A percentile compares a stretch with the other conserved stretches of the same genome.
phyloP scores from a whole-genome alignment of 1,140 invertebrate genomes.

The Anoplolepis gracilipes region DNA sequence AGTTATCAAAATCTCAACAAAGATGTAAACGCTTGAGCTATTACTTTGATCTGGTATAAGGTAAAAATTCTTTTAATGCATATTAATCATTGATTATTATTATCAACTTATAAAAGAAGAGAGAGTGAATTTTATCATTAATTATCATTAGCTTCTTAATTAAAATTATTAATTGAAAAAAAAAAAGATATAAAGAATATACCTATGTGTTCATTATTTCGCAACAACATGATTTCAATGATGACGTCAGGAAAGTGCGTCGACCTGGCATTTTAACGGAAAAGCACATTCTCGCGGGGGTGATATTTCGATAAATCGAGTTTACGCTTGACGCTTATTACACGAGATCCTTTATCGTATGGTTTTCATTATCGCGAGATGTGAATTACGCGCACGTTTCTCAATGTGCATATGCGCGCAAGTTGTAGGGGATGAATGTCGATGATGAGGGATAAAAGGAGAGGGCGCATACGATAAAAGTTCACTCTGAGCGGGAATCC shows the following conservation, averaged over 20 bases:
- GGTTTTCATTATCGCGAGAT: constrained; percentile 48
- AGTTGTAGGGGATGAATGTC: background rate
- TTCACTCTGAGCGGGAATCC: constrained; percentile 40
- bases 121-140: too few relatives aligned
- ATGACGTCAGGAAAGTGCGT: constrained; percentile 3
- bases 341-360: constrained; percentile 50
- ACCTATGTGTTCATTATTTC: too few relatives aligned
- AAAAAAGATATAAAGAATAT: too few relatives aligned
- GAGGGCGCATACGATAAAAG: constrained; percentile 8
- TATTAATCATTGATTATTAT: too few relatives aligned
- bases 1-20: constrained; percentile 53
- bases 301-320: constrained; percentile 55
- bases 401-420: background rate
- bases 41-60: background rate
- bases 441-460: constrained; percentile 14
- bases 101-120: too few relatives aligned
- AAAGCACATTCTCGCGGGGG: constrained; percentile 32
- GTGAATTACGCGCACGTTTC: constrained; percentile 44
- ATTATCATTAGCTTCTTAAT: too few relatives aligned
- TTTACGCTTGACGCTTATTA: constrained; percentile 59
- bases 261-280: constrained; percentile 2
- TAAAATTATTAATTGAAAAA: too few relatives aligned
- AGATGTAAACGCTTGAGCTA: constrained; percentile 34
- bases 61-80: background rate
- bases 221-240: background rate